These are phyloP conservation scores for Pomatostomus ruficeps DNA, from an alignment of 2,113 vertebrate species.

Conservation along the genomic window DNA sequence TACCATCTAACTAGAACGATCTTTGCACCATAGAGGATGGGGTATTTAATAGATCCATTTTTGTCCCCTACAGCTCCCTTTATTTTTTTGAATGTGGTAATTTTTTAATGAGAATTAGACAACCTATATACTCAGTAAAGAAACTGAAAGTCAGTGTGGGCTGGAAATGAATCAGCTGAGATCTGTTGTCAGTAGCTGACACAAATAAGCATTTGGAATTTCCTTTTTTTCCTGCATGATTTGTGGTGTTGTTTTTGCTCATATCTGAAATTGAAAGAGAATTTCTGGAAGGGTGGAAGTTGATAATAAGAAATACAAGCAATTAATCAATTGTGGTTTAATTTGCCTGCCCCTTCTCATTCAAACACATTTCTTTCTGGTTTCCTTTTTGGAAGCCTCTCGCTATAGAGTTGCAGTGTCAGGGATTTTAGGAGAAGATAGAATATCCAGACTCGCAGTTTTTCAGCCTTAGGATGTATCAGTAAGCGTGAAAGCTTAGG, in stretches of 20 bases:
- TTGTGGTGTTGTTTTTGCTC: neutral
- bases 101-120: neutral
- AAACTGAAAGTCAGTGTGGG: neutral
- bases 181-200: neutral
- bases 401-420: neutral
- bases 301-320: neutral
- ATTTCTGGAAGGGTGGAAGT: neutral
- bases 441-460: neutral
- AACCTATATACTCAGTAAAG: neutral
- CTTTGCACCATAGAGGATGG: neutral
- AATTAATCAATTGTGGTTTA: neutral
- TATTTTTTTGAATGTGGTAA: neutral
- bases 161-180: neutral
- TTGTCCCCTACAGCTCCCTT: neutral
- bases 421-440: neutral
- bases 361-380: neutral
- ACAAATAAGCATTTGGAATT: neutral
- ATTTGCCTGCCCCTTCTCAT: neutral
- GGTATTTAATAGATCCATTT: neutral
- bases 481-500: neutral
- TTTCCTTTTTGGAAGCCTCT: neutral
- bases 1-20: neutral
- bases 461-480: neutral
- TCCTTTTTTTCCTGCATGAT: neutral
- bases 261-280: neutral